A percentile compares a stretch with the other conserved stretches of the same genome.
Conservation (phyloP, 2,113 vertebrate genomes). For the Chinchilla lanigera region DNA sequence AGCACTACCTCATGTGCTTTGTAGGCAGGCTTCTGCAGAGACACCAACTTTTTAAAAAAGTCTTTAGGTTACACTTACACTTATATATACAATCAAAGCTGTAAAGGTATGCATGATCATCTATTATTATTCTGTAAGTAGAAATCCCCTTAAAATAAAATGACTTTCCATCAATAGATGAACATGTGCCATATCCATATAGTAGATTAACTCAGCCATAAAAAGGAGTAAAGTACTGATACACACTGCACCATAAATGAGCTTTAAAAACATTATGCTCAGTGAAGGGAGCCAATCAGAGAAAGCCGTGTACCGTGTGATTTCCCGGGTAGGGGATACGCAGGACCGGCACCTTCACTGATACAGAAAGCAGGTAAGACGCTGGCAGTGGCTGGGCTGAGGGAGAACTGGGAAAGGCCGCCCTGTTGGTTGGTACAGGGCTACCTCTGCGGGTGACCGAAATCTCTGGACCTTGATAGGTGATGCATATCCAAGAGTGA, state of each 20-base stretch:
- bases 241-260: neutral
- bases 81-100: neutral
- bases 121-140: slow-evolving; percentile 30
- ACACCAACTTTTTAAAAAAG: neutral
- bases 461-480: neutral
- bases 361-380: neutral
- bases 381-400: neutral
- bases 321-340: neutral
- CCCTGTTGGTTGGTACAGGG: neutral
- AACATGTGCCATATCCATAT: neutral
- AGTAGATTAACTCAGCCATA: neutral
- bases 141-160: slow-evolving; percentile 19
- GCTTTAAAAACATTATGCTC: neutral
- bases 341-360: neutral
- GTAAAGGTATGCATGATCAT: neutral
- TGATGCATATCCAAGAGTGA: neutral
- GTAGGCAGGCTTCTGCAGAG: neutral
- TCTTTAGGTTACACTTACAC: neutral
- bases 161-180: neutral
- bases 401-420: no score
- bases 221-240: neutral
- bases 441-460: neutral
- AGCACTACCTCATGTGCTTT: neutral
- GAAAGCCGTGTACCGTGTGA: neutral
- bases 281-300: neutral